Evolutionary conservation across 2,797 vertebrate genomes (phyloP), one percentile per base, ranked within the genome.

Genomic region (Lacerta viridis): DNA sequence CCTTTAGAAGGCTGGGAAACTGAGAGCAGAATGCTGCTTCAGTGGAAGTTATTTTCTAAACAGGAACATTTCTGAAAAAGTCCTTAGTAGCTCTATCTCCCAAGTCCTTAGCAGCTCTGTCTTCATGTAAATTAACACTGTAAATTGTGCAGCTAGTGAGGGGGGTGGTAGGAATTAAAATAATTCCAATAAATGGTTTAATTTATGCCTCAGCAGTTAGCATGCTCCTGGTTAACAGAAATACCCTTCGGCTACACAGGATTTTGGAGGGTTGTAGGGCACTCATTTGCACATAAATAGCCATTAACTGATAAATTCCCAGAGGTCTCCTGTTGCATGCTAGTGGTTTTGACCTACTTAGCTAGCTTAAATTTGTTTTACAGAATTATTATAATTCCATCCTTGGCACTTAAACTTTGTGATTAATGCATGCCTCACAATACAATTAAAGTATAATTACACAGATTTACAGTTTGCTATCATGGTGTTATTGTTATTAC

Each of bases 281-380:
- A 97, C 97, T 98, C 98, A 98, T 99, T 99, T 99, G 98, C 98
- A 99, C 98, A 98, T 98, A 98, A 99, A 99, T 98, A 98, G 98
- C 98, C 97, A 97, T 98, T 98, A 97, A 98, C 97, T 97, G 97
- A 97, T 97, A 97, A 97, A 97, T 98, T 98, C 97, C 97, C 97
- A 97, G 97, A 97, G 97, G 96, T 97, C 95, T 97, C 97, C 97
- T 97, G 96, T 98, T 98, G 98, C 96, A 97, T 97, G 97, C 96
- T 96, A 97, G 98, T 98, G 97, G 96, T 97, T 95, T 97, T 98
- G 98, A 98, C 98, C 98, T 98, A 98, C 98, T 99, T 98, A 98
- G 97, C 97, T 97, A 96, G 97, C 96, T 97, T 97, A 97, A 97
- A 98, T 98, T 97, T 97, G 96, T 98, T 98, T 98, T 97, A 97